phyloP scores from a whole-genome alignment of 2,797 vertebrate species.

The Spizella passerina region DNA sequence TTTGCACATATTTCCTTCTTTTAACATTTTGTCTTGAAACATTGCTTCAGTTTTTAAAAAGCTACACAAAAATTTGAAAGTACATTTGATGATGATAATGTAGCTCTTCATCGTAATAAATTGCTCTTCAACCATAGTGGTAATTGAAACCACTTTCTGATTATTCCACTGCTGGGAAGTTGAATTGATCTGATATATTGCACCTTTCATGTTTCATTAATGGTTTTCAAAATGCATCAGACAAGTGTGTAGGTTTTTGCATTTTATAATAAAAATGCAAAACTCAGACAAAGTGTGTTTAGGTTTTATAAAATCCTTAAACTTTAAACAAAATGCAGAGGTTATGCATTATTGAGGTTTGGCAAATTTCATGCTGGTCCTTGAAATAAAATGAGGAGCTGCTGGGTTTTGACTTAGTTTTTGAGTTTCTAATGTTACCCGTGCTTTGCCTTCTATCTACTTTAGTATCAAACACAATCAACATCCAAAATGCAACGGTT shows the following conservation, averaged over 20 bases:
- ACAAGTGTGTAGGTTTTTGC: neutral
- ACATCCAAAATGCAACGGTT: neutral
- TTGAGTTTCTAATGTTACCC: neutral
- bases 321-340: neutral
- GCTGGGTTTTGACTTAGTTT: neutral
- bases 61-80: neutral
- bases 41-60: neutral
- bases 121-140: neutral
- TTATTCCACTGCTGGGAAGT: neutral
- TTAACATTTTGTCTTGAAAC: neutral
- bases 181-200: neutral
- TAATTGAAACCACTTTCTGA: neutral
- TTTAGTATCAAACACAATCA: neutral
- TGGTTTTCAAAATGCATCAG: neutral
- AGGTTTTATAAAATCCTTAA: neutral
- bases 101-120: neutral
- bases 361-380: neutral
- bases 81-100: neutral
- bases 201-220: neutral
- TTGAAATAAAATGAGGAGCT: neutral
- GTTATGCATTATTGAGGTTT: neutral
- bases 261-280: neutral
- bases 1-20: neutral
- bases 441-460: neutral
- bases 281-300: neutral